phyloP scores from a whole-genome alignment of 2,888 invertebrate species.

The Microplitis manilae region DNA sequence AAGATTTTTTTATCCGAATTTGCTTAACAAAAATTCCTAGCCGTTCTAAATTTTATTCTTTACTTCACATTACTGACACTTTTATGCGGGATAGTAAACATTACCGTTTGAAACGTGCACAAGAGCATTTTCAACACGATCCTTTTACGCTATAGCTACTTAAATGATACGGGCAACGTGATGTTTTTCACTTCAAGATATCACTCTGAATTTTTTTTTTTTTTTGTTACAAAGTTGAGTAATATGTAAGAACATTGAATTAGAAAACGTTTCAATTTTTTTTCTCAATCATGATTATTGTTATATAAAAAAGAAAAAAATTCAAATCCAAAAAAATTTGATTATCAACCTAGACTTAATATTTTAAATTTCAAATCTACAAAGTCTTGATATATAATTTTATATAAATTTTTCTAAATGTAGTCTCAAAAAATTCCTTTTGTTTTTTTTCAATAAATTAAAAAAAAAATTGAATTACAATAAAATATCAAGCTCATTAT shows the following conservation, averaged over 20 bases:
- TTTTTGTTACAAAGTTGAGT: background rate
- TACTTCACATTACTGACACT: background rate
- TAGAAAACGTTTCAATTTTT: background rate
- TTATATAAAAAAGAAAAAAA: too few relatives aligned
- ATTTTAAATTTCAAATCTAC: too few relatives aligned
- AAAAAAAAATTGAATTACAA: too few relatives aligned
- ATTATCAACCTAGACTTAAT: too few relatives aligned
- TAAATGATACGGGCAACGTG: background rate
- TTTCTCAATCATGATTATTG: too few relatives aligned
- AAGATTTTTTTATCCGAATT: background rate
- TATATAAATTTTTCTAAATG: too few relatives aligned
- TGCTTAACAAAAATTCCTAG: background rate
- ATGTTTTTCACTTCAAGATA: background rate
- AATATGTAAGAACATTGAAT: background rate
- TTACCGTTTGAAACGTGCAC: background rate
- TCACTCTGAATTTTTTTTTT: background rate
- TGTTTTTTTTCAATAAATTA: too few relatives aligned
- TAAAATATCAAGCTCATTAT: too few relatives aligned
- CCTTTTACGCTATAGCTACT: background rate
- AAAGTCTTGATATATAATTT: too few relatives aligned
- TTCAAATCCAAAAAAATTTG: too few relatives aligned
- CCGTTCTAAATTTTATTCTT: background rate
- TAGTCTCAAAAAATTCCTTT: too few relatives aligned
- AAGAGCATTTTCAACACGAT: background rate
- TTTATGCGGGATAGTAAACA: background rate